Base-by-base conservation (phyloP, 30 jellyfish, hydroid and myxozoan genomes). In the Clytia hemisphaerica region DNA sequence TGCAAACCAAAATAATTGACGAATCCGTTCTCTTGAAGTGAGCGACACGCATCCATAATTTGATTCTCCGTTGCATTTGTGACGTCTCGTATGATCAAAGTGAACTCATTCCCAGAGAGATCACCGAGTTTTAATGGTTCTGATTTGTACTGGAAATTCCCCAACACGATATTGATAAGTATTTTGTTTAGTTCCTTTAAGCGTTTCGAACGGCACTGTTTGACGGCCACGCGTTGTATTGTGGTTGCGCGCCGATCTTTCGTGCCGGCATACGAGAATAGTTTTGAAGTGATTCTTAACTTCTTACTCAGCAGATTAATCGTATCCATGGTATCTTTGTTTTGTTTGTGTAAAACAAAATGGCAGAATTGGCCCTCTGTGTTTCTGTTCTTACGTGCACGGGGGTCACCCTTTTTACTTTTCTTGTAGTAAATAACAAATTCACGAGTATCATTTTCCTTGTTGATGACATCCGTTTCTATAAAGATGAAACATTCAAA, bases 171-270 rank as follows among this genome's bases (percentile, higher is more conserved):
- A 44, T 92, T 77, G 15, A 48, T 79, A 4, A 79, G 47, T 50
- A 61, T 54, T 26, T 51, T 51, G 73, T 82, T 92, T 9, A 84
- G 50, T 4, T 83, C 70, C 4, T 28, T 18, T 30, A 92, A 59
- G 45, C 55, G 77, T 42, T 45, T 61, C 6, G 96, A 82, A 27
- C 37, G 59, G 3, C 79, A 24, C 25, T 68, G 57, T 29, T 45
- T 31, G 3, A 82, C 96, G 76, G 93, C 66, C 37, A 84, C 66
- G 51, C 82, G 54, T 73, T 92, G 99, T 4, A 65, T 51, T 2
- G 99, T 83, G 30, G 85, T 75, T 1, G 99, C 99, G 37, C 96
- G 45, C 46, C 79, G 75, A 55, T 92, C 99, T 67, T 92, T 92
- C 16, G 95, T 92, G 18, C 99, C 99, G 33, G 96, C 96, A 84